These are phyloP conservation scores for Rhorus exstirpatorius DNA, from an alignment of 2,888 invertebrate species.

Conservation along the genomic window DNA sequence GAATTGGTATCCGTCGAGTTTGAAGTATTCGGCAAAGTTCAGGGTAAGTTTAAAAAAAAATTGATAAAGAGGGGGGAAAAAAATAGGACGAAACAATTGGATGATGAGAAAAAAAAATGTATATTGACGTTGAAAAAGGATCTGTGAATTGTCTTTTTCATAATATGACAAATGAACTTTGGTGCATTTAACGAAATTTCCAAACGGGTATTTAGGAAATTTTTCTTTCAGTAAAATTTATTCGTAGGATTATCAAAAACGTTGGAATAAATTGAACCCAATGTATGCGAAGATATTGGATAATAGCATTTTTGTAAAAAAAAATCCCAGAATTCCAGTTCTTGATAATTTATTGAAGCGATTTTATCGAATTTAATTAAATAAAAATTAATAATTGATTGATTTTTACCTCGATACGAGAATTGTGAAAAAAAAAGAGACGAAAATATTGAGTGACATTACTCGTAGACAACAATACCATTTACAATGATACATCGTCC, in stretches of 20 bases:
- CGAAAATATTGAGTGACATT: background rate
- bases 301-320: no score
- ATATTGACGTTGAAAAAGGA: no score
- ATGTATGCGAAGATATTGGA: no score
- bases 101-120: background rate
- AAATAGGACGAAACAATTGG: background rate
- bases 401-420: background rate
- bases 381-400: background rate
- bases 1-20: constrained; percentile 93
- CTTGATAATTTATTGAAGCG: background rate
- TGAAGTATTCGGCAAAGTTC: constrained; percentile 96
- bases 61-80: background rate
- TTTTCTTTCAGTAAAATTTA: no score
- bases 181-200: no score
- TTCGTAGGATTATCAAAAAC: no score
- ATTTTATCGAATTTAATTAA: background rate
- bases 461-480: background rate
- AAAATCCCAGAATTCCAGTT: no score
- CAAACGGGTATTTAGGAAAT: no score
- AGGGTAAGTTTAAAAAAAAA: constrained; percentile 88
- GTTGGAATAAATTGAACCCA: no score
- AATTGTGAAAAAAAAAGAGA: no score
- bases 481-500: background rate
- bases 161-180: no score
- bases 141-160: background rate